These are phyloP conservation scores for Cheilosia soror DNA, from an alignment of 2,888 invertebrate species.

Conservation along the genomic window DNA sequence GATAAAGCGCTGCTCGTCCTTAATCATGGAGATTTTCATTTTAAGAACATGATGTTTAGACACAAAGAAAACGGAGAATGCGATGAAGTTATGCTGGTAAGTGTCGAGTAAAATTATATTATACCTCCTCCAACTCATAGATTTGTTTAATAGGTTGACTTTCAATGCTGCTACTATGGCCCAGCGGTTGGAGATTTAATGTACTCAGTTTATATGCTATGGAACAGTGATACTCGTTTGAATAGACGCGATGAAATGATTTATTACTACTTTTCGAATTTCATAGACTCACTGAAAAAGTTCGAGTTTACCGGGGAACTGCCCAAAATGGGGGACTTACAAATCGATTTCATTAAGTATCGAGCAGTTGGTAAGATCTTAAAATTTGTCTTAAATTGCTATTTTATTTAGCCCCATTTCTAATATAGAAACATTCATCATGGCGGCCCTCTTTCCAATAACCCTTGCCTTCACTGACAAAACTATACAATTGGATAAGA, in stretches of 20 bases:
- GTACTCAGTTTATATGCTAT: slow-evolving; percentile 77
- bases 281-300: slow-evolving; percentile 76
- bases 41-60: slow-evolving; percentile 79
- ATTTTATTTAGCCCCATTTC: not conserved
- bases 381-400: not conserved
- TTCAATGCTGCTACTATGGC: slow-evolving; percentile 77
- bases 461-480: slow-evolving; percentile 31
- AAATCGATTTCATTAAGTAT: slow-evolving; percentile 71
- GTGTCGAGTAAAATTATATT: not conserved
- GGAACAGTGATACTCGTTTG: slow-evolving; percentile 75
- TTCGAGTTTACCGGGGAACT: slow-evolving; percentile 76
- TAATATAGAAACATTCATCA: slow-evolving; percentile 16
- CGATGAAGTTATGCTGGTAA: slow-evolving; percentile 74
- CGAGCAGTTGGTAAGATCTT: slow-evolving; percentile 76
- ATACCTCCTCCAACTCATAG: not conserved
- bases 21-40: slow-evolving; percentile 80
- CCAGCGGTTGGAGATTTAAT: slow-evolving; percentile 77
- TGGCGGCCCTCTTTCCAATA: slow-evolving; percentile 16
- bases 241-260: slow-evolving; percentile 76
- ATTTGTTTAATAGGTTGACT: slow-evolving; percentile 76
- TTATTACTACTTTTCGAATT: slow-evolving; percentile 77
- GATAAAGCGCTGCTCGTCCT: slow-evolving; percentile 70
- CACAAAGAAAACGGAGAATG: slow-evolving; percentile 38
- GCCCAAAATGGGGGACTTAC: slow-evolving; percentile 76
- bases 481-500: slow-evolving; percentile 4